phyloP scores from a whole-genome alignment of 1,140 invertebrate genomes.

The Agrilus planipennis region DNA sequence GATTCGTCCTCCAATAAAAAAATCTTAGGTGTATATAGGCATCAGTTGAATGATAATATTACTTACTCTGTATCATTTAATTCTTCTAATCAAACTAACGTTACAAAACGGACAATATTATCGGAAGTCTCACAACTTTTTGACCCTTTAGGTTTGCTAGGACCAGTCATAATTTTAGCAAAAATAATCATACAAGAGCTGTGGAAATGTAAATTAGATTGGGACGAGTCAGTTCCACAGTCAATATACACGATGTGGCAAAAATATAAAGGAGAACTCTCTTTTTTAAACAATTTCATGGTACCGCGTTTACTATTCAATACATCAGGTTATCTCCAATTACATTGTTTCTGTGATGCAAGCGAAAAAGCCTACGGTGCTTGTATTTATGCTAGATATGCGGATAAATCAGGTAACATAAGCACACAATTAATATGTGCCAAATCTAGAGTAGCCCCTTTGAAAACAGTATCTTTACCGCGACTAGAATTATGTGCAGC shows the following conservation, averaged over 20 bases:
- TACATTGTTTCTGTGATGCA: neutral
- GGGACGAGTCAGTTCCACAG: conserved; percentile 1
- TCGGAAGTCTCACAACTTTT: neutral
- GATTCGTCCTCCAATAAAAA: too few species aligned
- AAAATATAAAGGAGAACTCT: neutral
- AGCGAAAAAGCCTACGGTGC: neutral
- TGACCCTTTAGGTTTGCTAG: conserved; percentile 2
- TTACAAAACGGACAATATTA: conserved; percentile 2
- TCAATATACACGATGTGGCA: neutral
- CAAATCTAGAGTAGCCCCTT: conserved; percentile 15
- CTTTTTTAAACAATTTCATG: neutral
- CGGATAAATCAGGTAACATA: neutral
- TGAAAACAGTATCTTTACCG: conserved; percentile 12
- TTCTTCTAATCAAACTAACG: too few species aligned
- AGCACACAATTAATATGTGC: neutral
- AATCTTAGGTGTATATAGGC: too few species aligned
- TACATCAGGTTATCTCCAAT: neutral
- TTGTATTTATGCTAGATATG: neutral
- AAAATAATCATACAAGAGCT: neutral
- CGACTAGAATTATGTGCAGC: conserved; percentile 17
- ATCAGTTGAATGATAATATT: too few species aligned
- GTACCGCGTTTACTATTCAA: neutral
- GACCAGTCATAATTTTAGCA: neutral
- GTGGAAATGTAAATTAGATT: neutral
- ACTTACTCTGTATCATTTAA: too few species aligned